phyloP scores from a whole-genome alignment of 2,888 invertebrate species.

The Graphium colonna region DNA sequence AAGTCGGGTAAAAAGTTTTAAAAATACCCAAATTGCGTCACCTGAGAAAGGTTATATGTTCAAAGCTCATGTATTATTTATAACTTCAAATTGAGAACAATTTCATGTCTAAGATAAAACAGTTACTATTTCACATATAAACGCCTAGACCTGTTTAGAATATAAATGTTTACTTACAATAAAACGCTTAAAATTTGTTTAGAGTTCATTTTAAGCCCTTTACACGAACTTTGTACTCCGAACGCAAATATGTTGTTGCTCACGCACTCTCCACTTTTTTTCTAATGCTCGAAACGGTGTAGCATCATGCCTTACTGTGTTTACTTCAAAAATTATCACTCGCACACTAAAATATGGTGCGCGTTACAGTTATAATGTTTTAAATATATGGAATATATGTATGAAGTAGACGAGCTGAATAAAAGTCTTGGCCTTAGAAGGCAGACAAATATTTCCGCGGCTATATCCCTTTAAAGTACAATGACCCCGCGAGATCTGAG shows the following conservation, averaged over 20 bases:
- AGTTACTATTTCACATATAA: background rate
- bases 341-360: slow-evolving; percentile 42
- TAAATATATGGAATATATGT: too few species aligned
- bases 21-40: too few species aligned
- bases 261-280: slow-evolving; percentile 30
- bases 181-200: slow-evolving; percentile 33
- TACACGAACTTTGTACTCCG: slow-evolving; percentile 16
- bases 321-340: slow-evolving; percentile 40
- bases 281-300: slow-evolving; percentile 30
- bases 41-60: too few species aligned
- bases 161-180: slow-evolving; percentile 38
- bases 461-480: too few species aligned
- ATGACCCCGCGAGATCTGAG: too few species aligned
- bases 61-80: too few species aligned
- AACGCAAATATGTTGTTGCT: background rate
- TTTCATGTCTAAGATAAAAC: too few species aligned
- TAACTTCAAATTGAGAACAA: too few species aligned
- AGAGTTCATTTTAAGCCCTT: slow-evolving; percentile 36
- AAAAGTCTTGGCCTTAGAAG: too few species aligned
- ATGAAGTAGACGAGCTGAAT: too few species aligned
- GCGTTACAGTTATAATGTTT: background rate
- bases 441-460: too few species aligned
- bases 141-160: background rate
- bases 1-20: too few species aligned
- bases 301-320: slow-evolving; percentile 20